Evolutionary conservation across 2,113 vertebrate species (phyloP).

Genomic region (Xiphophorus couchianus): DNA sequence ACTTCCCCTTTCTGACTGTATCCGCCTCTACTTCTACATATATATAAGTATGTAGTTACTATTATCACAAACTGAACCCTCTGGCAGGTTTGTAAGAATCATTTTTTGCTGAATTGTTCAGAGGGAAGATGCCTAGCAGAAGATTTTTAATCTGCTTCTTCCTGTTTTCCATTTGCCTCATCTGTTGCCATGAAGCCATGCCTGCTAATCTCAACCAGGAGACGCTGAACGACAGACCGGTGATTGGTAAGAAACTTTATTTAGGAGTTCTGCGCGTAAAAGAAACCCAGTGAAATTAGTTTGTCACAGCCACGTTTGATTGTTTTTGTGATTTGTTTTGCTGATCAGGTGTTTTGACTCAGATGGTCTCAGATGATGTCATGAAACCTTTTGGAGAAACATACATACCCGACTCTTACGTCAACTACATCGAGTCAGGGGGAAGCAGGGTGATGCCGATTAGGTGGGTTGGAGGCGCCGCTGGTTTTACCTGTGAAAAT

Average conservation of each 20-base stretch:
- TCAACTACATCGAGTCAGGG: slow-evolving; percentile 82
- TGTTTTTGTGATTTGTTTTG: neutral
- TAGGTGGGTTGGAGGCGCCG: slow-evolving; percentile 61
- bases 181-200: slow-evolving; percentile 34
- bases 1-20: slow-evolving; percentile 59
- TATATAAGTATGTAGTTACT: slow-evolving; percentile 23
- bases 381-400: slow-evolving; percentile 77
- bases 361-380: slow-evolving; percentile 70
- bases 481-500: neutral
- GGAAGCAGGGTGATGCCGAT: slow-evolving; percentile 83
- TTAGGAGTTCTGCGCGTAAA: neutral
- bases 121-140: slow-evolving; percentile 10
- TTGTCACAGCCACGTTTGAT: neutral
- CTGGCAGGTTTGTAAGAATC: neutral
- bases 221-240: slow-evolving; percentile 67
- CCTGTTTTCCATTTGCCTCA: slow-evolving; percentile 30
- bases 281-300: neutral
- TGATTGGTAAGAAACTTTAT: slow-evolving; percentile 66
- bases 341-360: slow-evolving; percentile 79
- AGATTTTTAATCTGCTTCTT: slow-evolving; percentile 8
- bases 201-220: slow-evolving; percentile 16
- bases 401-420: slow-evolving; percentile 82
- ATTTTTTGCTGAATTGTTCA: neutral
- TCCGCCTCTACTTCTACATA: slow-evolving; percentile 13
- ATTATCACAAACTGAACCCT: neutral